Conservation (phyloP, 2,888 invertebrate species). For the Dryobotodes eremita region DNA sequence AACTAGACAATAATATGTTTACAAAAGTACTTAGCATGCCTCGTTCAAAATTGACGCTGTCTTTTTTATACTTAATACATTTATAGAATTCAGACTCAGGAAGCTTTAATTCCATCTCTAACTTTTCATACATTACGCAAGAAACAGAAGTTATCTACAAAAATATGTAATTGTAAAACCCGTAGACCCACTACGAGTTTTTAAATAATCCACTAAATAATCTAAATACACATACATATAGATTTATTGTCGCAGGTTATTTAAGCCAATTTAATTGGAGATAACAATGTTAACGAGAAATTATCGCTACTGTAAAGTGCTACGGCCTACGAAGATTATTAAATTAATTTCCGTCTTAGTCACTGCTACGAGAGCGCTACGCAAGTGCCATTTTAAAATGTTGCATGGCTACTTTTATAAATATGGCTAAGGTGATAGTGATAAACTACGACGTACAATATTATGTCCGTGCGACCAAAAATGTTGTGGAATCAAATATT, state of each 20-base stretch:
- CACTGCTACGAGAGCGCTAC: conserved; percentile 42
- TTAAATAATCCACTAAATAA: neutral
- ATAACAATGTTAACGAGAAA: neutral
- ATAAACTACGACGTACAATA: neutral
- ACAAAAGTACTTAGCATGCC: neutral
- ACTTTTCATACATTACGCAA: neutral
- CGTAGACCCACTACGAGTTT: neutral
- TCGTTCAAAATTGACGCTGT: too few relatives aligned
- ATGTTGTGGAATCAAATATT: too few relatives aligned
- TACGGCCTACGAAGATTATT: conserved; percentile 20
- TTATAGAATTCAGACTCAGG: neutral
- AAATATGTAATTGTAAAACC: neutral
- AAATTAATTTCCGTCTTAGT: conserved; percentile 25
- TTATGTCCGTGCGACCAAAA: neutral
- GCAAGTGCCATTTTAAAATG: neutral
- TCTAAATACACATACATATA: neutral
- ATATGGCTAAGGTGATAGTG: neutral
- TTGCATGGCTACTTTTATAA: neutral
- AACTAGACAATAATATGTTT: neutral
- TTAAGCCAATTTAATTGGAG: too few relatives aligned
- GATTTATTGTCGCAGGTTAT: too few relatives aligned
- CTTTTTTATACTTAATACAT: neutral
- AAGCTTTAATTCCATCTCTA: neutral
- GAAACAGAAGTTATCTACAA: neutral
- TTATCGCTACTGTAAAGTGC: conserved; percentile 4